Evolutionary conservation across 2,797 vertebrate species (phyloP), one percentile per base, ranked within the genome.

Genomic region (Onychomys leucogaster): DNA sequence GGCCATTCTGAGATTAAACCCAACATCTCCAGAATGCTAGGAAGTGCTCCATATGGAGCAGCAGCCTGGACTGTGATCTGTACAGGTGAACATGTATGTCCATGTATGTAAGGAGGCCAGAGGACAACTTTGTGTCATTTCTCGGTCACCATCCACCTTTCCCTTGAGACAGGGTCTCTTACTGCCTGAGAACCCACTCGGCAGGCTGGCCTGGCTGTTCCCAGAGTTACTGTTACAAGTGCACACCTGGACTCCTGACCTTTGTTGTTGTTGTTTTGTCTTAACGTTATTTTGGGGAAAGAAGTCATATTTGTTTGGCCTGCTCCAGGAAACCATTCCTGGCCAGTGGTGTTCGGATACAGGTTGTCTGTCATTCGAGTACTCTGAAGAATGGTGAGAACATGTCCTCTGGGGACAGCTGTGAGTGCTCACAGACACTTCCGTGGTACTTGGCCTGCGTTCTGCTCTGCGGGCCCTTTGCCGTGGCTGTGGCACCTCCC

Each of bases 361-460:
- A 63, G 71, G 49, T 76, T 75, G 88, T 0, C 0, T 75, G 88
- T 0, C 0, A 55, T 77, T 89, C 43, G 46, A 17, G 1, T 16
- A 19, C 73, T 32, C 2, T 3, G 57, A 9, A 52, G 67, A 41
- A 63, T 43, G 29, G 21, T 7, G n/a, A 85, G 49, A 55, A 73
- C 32, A 17, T 65, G 43, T 89, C 17, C 7, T 0, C 71, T 34
- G 27, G 71, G 52, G 29, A 16, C 7, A 0, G 43, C n/a, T 65
- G 13, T 32, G 13, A 83, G 14, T 21, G 29, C 37, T 57, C 29
- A 2, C 0, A 0, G 7, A 0, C 1, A 16, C 73, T 25, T 21
- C 0, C 2, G 34, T 27, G 32, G 57, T 8, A 17, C 5, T 12
- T 37, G 32, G 34, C 13, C 4, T 0, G 0, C 0, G 0, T 23